Evolutionary conservation across 2,113 vertebrate species (phyloP).

Genomic region (Sinosuthora webbiana): DNA sequence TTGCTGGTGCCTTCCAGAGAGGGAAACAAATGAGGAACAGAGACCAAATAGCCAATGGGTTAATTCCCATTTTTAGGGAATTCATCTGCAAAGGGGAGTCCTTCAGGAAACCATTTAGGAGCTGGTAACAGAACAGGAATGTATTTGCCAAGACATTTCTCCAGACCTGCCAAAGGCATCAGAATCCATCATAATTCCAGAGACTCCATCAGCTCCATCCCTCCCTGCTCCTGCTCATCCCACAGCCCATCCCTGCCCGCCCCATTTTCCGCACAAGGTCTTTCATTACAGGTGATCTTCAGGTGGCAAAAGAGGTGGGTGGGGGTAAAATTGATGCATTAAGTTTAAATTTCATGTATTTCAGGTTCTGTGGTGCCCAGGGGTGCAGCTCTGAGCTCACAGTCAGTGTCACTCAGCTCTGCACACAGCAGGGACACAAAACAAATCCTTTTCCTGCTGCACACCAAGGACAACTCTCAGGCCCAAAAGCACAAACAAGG

Average conservation of each 20-base stretch:
- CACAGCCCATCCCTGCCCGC: neutral
- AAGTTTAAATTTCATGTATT: too few relatives aligned
- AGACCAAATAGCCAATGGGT: neutral
- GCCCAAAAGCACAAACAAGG: too few relatives aligned
- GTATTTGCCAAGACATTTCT: neutral
- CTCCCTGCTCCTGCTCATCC: neutral
- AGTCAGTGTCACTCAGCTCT: too few relatives aligned
- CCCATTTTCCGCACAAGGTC: neutral
- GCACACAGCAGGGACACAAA: too few relatives aligned
- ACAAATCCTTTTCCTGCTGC: too few relatives aligned
- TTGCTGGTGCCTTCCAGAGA: too few relatives aligned
- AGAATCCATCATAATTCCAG: neutral
- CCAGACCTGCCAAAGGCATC: neutral
- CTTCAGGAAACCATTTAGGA: neutral
- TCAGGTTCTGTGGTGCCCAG: too few relatives aligned
- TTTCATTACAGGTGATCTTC: neutral
- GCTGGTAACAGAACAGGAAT: neutral
- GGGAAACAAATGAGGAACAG: too few relatives aligned
- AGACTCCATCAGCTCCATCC: rapidly evolving
- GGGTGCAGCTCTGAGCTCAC: too few relatives aligned
- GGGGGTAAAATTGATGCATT: too few relatives aligned
- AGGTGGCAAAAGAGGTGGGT: rapidly evolving
- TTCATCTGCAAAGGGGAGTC: neutral
- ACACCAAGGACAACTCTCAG: too few relatives aligned
- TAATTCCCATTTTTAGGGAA: neutral